Conservation (phyloP, 2,797 vertebrate species). For the Dendrocincla tyrannina region DNA sequence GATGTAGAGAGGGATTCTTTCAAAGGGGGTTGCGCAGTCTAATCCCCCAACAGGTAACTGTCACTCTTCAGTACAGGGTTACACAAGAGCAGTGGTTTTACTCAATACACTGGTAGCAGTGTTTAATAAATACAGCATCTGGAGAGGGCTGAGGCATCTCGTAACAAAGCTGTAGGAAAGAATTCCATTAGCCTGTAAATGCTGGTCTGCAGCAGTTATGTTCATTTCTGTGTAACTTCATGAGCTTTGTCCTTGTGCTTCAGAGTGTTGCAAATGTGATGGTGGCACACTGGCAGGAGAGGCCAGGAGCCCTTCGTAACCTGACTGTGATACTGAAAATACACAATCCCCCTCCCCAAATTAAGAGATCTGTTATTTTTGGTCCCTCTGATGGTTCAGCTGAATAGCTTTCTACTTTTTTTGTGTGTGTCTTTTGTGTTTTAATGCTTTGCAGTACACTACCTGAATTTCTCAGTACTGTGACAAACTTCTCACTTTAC, state of each 20-base stretch:
- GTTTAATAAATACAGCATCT: background rate
- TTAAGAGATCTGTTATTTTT: background rate
- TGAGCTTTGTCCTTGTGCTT: conserved; percentile 1
- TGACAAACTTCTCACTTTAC: conserved; percentile 37
- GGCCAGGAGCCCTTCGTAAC: background rate
- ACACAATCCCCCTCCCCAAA: background rate
- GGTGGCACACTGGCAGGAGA: background rate
- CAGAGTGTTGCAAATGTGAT: background rate
- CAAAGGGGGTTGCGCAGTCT: background rate
- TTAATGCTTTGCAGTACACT: conserved; percentile 16
- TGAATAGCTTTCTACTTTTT: background rate
- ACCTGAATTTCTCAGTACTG: background rate
- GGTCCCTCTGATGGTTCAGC: background rate
- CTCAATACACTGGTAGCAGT: background rate
- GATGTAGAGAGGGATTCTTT: background rate
- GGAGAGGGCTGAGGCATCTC: background rate
- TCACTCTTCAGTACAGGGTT: background rate
- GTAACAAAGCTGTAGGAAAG: background rate
- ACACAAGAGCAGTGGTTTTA: background rate
- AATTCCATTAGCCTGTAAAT: background rate
- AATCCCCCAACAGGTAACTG: background rate
- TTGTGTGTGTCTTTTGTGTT: background rate
- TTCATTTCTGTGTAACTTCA: background rate
- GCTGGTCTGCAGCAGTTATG: background rate
- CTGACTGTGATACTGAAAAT: background rate